Conservation (phyloP, 2,888 invertebrate genomes). For the Mesochorus sp. region DNA sequence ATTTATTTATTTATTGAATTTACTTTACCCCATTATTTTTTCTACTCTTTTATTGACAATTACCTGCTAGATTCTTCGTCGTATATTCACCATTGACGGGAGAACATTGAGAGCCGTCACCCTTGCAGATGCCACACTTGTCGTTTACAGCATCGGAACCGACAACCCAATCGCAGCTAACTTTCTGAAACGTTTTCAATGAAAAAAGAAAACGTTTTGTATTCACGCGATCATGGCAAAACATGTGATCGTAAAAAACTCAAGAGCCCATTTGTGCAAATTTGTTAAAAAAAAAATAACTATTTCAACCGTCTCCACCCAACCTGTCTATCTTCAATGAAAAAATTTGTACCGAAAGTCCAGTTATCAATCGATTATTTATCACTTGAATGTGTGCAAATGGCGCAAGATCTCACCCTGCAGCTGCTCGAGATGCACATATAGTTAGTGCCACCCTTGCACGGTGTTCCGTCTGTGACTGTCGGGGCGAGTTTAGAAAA, state of each 20-base stretch:
- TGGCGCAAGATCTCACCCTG: constrained; percentile 86
- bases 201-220: neutral
- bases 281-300: no score
- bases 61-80: constrained; percentile 82
- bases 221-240: no score
- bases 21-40: neutral
- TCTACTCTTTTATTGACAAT: constrained; percentile 17
- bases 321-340: no score
- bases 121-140: constrained; percentile 93
- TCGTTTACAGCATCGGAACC: constrained; percentile 92
- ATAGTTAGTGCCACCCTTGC: constrained; percentile 90
- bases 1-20: neutral
- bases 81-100: constrained; percentile 85
- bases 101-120: constrained; percentile 91
- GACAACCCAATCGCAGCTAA: constrained; percentile 95
- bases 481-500: constrained; percentile 89
- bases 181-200: constrained; percentile 85
- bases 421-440: constrained; percentile 92
- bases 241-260: no score
- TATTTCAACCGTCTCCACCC: no score
- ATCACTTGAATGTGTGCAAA: no score
- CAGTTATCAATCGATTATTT: no score
- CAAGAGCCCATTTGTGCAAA: no score
- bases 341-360: no score
- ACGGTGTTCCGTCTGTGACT: constrained; percentile 93